phyloP scores from a whole-genome alignment of 2,888 invertebrate species.

The Rotaria magnacalcarata region DNA sequence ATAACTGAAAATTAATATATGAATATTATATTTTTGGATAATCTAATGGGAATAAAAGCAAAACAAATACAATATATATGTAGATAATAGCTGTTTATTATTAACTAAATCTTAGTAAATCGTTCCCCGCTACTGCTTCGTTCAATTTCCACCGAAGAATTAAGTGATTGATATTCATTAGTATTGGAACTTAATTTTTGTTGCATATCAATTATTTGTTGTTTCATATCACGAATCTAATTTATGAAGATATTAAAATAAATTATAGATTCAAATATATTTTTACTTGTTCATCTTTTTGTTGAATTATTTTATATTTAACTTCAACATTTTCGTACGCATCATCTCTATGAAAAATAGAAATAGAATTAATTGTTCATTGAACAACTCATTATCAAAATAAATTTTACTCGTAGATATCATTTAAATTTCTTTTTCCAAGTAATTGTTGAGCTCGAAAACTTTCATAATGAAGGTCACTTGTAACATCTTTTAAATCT shows the following conservation, averaged over 20 bases:
- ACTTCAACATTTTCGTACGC: conserved; percentile 1
- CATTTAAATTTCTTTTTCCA: background rate
- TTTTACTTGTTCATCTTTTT: conserved; percentile 26
- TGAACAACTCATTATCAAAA: no score
- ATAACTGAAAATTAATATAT: background rate
- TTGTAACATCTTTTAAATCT: conserved; percentile 45
- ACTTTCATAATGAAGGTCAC: conserved; percentile 45
- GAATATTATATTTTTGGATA: background rate
- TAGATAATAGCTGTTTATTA: background rate
- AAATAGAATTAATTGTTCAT: no score
- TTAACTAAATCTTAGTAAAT: conserved; percentile 21
- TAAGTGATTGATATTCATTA: background rate
- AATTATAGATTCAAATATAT: background rate
- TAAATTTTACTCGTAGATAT: background rate
- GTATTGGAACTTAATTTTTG: background rate
- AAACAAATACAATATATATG: background rate
- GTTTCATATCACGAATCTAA: conserved; percentile 32
- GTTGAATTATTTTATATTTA: conserved; percentile 25
- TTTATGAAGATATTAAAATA: background rate
- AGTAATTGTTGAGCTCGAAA: conserved; percentile 40
- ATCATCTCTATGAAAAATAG: conserved; percentile 1
- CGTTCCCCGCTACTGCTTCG: background rate
- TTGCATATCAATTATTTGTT: conserved; percentile 14
- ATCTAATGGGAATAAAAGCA: background rate
- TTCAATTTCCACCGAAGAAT: background rate